These are phyloP conservation scores for Drosophila sulfurigaster DNA, from an alignment of 1,140 invertebrate genomes.

Conservation along the genomic window DNA sequence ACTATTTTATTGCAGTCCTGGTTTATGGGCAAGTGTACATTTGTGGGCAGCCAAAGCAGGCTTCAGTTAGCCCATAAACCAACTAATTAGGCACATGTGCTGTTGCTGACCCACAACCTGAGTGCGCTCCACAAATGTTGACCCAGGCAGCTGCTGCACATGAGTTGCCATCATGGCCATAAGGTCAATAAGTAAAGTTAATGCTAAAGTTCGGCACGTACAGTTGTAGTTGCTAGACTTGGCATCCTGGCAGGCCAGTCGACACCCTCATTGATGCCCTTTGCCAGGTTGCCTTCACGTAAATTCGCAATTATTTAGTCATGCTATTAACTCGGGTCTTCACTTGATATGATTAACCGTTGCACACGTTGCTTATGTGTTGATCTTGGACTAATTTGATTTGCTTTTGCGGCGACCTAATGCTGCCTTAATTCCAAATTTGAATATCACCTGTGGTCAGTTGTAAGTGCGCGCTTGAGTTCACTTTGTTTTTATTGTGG, in stretches of 20 bases:
- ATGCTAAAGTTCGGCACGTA: slow-evolving; percentile 57
- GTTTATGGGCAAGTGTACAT: not conserved
- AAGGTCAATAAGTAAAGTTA: slow-evolving; percentile 67
- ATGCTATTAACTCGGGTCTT: slow-evolving; percentile 35
- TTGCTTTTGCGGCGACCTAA: not conserved
- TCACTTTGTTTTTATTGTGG: not conserved
- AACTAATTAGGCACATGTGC: slow-evolving; percentile 61
- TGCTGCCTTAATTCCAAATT: not conserved
- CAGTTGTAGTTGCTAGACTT: slow-evolving; percentile 1
- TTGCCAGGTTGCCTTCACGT: slow-evolving; percentile 42
- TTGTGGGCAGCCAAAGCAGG: not conserved
- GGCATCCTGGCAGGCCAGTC: not conserved
- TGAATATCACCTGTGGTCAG: not conserved
- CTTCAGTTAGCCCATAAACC: slow-evolving; percentile 31
- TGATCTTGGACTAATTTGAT: slow-evolving; percentile 43
- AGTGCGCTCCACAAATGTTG: slow-evolving; percentile 66
- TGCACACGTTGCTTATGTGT: slow-evolving; percentile 16
- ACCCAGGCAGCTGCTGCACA: slow-evolving; percentile 47
- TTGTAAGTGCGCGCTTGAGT: no score
- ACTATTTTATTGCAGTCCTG: not conserved
- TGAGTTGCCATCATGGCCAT: slow-evolving; percentile 27
- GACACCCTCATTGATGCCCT: not conserved
- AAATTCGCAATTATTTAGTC: slow-evolving; percentile 73
- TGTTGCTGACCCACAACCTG: slow-evolving; percentile 39
- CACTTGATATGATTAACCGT: slow-evolving; percentile 8